phyloP scores from a whole-genome alignment of 2,888 invertebrate genomes.

The Ophonus ardosiacus region DNA sequence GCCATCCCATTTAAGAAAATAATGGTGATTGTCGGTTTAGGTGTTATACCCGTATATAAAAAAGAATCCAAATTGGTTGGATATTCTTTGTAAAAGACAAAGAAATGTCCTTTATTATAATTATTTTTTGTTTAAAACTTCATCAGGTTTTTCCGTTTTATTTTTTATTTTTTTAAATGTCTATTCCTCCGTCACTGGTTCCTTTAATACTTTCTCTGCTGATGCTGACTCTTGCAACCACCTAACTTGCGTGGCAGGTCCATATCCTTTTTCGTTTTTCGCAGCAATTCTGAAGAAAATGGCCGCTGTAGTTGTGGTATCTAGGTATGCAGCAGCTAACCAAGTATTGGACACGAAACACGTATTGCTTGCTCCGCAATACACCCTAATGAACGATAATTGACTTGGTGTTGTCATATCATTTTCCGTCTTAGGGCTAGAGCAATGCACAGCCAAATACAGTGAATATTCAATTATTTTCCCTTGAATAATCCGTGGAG shows the following conservation, averaged over 20 bases:
- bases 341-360: conserved; percentile 94
- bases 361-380: conserved; percentile 94
- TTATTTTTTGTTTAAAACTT: conserved; percentile 46
- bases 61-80: not conserved
- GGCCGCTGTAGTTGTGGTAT: conserved; percentile 89
- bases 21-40: not conserved
- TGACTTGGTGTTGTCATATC: conserved; percentile 79
- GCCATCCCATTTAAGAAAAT: not conserved
- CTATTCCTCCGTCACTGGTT: conserved; percentile 54
- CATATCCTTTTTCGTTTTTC: conserved; percentile 98
- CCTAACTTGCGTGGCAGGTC: conserved; percentile 99
- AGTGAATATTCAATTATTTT: conserved; percentile 97
- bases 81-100: not conserved
- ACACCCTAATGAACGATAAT: conserved; percentile 96
- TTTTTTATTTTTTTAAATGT: conserved; percentile 32
- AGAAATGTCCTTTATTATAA: conserved; percentile 3
- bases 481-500: conserved; percentile 94
- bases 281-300: conserved; percentile 99
- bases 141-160: conserved; percentile 55
- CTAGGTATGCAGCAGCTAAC: conserved; percentile 94
- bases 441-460: conserved; percentile 89
- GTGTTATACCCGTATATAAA: too few relatives aligned
- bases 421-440: conserved; percentile 71
- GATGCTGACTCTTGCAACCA: conserved; percentile 89
- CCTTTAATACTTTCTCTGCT: conserved; percentile 72